A percentile compares a stretch with the other conserved stretches of the same genome.
phyloP scores from a whole-genome alignment of 2,888 invertebrate genomes.

The Leptopilina myrica region DNA sequence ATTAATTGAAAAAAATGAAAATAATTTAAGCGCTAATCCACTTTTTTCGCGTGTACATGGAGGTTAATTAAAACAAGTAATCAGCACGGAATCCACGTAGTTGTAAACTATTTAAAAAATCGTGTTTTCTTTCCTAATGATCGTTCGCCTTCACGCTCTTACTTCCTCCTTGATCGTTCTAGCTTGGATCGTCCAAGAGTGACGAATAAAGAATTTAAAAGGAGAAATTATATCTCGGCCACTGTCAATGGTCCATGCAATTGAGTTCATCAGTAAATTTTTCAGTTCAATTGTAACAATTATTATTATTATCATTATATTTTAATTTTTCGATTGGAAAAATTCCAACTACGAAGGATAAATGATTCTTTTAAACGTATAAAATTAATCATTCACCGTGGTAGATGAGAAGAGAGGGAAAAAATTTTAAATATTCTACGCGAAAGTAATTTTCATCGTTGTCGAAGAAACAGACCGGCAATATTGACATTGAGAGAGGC shows the following conservation, averaged over 20 bases:
- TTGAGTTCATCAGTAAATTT: not conserved
- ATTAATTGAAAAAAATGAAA: no score
- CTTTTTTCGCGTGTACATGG: constrained; percentile 21
- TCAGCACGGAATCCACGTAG: constrained; percentile 46
- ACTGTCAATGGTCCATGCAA: constrained; percentile 30
- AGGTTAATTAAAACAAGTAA: constrained; percentile 44
- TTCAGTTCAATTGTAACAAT: not conserved
- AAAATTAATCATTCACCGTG: constrained; percentile 35
- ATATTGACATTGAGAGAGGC: constrained; percentile 53
- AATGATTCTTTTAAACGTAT: constrained; percentile 6
- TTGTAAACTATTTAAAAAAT: constrained; percentile 18
- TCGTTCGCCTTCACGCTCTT: constrained; percentile 37
- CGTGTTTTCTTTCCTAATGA: constrained; percentile 39
- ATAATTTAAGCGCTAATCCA: not conserved
- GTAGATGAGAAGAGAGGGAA: not conserved
- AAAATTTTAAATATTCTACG: constrained; percentile 39
- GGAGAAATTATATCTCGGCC: constrained; percentile 35
- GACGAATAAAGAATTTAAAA: constrained; percentile 18
- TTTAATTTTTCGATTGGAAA: not conserved
- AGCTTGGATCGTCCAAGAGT: constrained; percentile 26
- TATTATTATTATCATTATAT: not conserved
- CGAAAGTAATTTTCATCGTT: constrained; percentile 58
- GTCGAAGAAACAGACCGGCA: constrained; percentile 63
- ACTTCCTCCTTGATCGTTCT: constrained; percentile 20
- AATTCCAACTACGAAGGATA: not conserved